Evolutionary conservation across 2,797 vertebrate genomes (phyloP).

Genomic region (Hyperoplus lanceolatus): DNA sequence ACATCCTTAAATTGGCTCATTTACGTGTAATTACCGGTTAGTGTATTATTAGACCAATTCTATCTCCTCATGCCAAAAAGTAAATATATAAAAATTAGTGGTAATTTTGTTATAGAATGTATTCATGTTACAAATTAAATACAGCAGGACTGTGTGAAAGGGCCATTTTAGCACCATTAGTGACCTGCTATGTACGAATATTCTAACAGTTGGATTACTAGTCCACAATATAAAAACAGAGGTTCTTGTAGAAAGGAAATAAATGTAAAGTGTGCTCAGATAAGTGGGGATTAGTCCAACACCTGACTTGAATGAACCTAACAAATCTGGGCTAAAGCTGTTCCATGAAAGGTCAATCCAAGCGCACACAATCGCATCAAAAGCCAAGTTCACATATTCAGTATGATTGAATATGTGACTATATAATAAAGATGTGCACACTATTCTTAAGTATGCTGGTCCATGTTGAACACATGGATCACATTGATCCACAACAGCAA

Average conservation of each 20-base stretch:
- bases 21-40: not conserved
- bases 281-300: too few species aligned
- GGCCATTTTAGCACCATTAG: not conserved
- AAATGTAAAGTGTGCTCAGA: not conserved
- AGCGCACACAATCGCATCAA: too few species aligned
- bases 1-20: slow-evolving; percentile 3
- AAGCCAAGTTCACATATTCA: too few species aligned
- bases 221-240: not conserved
- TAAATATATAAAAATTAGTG: not conserved
- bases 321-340: too few species aligned
- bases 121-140: slow-evolving; percentile 3
- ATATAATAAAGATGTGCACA: too few species aligned
- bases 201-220: not conserved
- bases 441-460: too few species aligned
- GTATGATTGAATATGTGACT: too few species aligned
- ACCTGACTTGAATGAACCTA: too few species aligned
- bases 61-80: not conserved
- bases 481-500: too few species aligned
- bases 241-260: not conserved
- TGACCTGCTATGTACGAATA: not conserved
- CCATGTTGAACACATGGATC: too few species aligned
- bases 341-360: too few species aligned
- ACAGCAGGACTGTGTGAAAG: not conserved
- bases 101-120: not conserved
- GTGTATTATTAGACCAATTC: not conserved